These are phyloP conservation scores for Pollenia angustigena DNA, from an alignment of 2,888 invertebrate genomes.

Conservation along the genomic window DNA sequence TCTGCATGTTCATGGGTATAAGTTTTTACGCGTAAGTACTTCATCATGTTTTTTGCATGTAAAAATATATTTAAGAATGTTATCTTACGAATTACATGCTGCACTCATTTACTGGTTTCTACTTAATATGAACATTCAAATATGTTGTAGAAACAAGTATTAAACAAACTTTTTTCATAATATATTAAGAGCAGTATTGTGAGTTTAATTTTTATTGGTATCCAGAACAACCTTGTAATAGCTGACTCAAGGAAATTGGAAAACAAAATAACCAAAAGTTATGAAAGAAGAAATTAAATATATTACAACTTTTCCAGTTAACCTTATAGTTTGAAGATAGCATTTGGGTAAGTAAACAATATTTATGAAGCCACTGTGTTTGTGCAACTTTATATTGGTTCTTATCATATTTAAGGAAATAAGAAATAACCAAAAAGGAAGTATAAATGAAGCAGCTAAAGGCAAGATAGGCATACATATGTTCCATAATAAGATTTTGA, in stretches of 20 bases:
- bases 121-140: background rate
- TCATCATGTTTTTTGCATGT: constrained; percentile 10
- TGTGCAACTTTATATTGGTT: background rate
- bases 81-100: constrained; percentile 56
- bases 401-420: background rate
- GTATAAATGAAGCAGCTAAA: background rate
- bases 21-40: background rate
- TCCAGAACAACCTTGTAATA: constrained; percentile 25
- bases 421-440: background rate
- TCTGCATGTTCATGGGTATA: background rate
- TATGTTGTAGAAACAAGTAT: background rate
- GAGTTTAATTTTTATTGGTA: constrained; percentile 25
- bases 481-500: too few relatives aligned
- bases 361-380: background rate
- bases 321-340: background rate
- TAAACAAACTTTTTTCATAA: constrained; percentile 18
- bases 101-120: constrained; percentile 26
- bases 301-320: background rate
- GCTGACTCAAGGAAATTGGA: background rate
- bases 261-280: background rate
- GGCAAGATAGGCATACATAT: background rate
- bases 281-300: constrained; percentile 4
- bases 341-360: background rate
- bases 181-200: background rate
- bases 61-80: constrained; percentile 34